Evolutionary conservation across 2,113 vertebrate genomes (phyloP), one percentile per base, ranked within the genome.

Genomic region (Lampris megalopsis): DNA sequence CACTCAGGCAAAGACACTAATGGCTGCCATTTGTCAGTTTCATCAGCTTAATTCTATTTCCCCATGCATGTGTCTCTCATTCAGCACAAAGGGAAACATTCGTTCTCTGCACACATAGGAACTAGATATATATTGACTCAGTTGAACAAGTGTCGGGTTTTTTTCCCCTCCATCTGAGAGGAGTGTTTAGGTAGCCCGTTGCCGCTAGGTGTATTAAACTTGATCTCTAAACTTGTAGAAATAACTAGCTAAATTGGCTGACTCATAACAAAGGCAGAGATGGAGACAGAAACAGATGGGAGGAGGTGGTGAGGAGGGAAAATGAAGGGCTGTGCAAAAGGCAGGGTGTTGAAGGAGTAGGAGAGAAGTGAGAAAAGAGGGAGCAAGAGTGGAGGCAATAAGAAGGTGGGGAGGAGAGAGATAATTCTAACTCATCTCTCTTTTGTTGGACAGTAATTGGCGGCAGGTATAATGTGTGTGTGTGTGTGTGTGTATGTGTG

Each of bases 11-110:
- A 53, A 38, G 24, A 43, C 40, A 64, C 67, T 85, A 89, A 91
- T 85, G 64, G 74, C 68, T 56, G 59, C 62, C 73, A 79, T 90
- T 88, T 66, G 74, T 91, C 88, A 88, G 35, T 73, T 86, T 85
- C 65, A 79, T 74, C 81, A 72, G 63, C 71, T 63, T 71, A 75
- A 85, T 90, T 85, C 71, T 83, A 67, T 88, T 88, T 80, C 66
- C 75, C 76, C 75, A 83, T 66, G 75, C 75, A 83, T 66, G 75
- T 70, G 63, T 87, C 60, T 74, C 73, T 77, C 63, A 82, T 73
- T 56, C 62, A n/a, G n/a, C 45, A 56, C 71, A 81, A 76, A 72
- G 70, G 80, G 68, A 83, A 77, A 24, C 24, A 88, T 80, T 59
- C 50, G 47, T 81, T 71, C 53, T 36, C 63, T 64, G 52, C 75